Percentiles rank a stretch among this genome's conserved stretches.
These are phyloP conservation scores for Copsychus sechellarum DNA, from an alignment of 2,113 vertebrate species.

Conservation along the genomic window DNA sequence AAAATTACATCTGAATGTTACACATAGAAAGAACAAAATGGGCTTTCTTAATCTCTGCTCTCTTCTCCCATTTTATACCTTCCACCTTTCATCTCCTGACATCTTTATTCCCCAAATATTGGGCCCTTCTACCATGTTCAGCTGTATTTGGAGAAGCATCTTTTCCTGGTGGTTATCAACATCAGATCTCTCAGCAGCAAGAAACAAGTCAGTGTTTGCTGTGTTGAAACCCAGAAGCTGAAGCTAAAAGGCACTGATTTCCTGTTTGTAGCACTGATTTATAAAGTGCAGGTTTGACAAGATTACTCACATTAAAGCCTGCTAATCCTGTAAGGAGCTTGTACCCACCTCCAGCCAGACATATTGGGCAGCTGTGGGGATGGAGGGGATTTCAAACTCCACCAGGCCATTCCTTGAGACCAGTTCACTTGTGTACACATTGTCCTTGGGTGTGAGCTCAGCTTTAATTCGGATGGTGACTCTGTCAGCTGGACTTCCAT, in stretches of 20 bases:
- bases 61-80: background rate
- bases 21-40: background rate
- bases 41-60: background rate
- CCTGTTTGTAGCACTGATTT: background rate
- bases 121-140: background rate
- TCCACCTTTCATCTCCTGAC: background rate
- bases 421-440: constrained; percentile 86
- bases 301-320: constrained; percentile 36
- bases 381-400: constrained; percentile 90
- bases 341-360: constrained; percentile 93
- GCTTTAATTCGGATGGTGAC: constrained; percentile 88
- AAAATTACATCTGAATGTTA: background rate
- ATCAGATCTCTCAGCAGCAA: background rate
- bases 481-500: constrained; percentile 87
- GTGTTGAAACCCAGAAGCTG: background rate
- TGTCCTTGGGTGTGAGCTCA: constrained; percentile 89
- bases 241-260: constrained; percentile 10
- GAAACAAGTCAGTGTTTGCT: background rate
- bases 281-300: constrained; percentile 41
- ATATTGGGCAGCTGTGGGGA: constrained; percentile 88
- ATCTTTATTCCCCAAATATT: background rate
- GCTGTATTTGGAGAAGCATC: background rate
- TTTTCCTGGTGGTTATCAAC: background rate
- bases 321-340: constrained; percentile 46
- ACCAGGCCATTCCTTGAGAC: constrained; percentile 82